Percentiles rank a stretch among this genome's conserved stretches.
Conservation (phyloP, 2,113 vertebrate species). For the Charadrius vociferus region DNA sequence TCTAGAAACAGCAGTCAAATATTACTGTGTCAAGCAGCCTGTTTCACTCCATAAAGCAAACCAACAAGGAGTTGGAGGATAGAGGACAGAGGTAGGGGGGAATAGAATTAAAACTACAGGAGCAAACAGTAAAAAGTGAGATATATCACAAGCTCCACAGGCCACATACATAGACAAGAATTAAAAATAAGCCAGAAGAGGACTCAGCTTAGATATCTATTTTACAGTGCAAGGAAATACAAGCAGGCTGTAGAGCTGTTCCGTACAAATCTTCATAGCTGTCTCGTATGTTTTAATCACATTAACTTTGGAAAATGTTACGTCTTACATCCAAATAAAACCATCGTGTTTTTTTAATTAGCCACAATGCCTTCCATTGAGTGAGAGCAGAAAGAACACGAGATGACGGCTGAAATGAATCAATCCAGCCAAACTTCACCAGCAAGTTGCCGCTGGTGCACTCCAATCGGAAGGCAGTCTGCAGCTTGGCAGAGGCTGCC, state of each 20-base stretch:
- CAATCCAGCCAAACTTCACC: not conserved
- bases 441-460: fast-evolving
- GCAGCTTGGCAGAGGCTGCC: not conserved
- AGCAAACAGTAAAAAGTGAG: not conserved
- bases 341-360: slow-evolving; percentile 16
- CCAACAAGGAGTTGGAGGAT: not conserved
- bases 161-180: not conserved
- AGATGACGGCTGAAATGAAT: slow-evolving; percentile 2
- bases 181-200: not conserved
- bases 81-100: not conserved
- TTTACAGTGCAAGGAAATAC: not conserved
- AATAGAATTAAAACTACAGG: not conserved
- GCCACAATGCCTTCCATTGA: not conserved
- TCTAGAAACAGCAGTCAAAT: not conserved
- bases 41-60: not conserved
- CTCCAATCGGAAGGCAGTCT: not conserved
- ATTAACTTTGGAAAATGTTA: not conserved
- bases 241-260: not conserved
- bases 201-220: not conserved
- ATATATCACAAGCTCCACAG: not conserved
- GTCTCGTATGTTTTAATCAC: slow-evolving; percentile 28
- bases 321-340: slow-evolving; percentile 10
- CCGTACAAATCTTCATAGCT: not conserved
- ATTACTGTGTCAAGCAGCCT: not conserved
- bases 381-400: not conserved